These are phyloP conservation scores for Podarcis lilfordi DNA, from an alignment of 2,797 vertebrate species.

Conservation along the genomic window DNA sequence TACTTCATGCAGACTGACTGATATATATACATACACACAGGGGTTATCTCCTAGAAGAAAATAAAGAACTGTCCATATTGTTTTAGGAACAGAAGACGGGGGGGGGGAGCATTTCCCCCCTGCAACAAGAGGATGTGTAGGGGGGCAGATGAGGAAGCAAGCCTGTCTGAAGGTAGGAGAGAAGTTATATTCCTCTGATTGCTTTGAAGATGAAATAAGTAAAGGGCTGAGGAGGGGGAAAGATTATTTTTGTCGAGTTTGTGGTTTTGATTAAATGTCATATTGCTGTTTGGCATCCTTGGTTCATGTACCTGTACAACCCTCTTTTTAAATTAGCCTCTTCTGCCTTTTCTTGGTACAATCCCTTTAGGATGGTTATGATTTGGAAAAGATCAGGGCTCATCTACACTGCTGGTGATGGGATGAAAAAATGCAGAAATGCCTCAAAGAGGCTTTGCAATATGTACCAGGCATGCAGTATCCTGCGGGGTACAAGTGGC, in stretches of 20 bases:
- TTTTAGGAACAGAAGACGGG: constrained; percentile 58
- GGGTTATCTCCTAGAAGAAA: constrained; percentile 20
- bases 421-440: background rate
- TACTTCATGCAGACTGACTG: constrained; percentile 36
- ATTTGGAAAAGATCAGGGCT: background rate
- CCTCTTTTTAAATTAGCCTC: background rate
- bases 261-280: constrained; percentile 21
- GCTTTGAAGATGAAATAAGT: constrained; percentile 29
- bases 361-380: background rate
- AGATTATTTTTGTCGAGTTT: background rate
- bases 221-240: background rate
- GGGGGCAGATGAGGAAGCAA: constrained; percentile 65
- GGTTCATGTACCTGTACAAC: background rate
- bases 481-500: background rate
- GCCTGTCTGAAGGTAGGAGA: constrained; percentile 76
- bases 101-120: constrained; percentile 44
- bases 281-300: background rate
- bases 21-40: constrained; percentile 43
- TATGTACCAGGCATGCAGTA: background rate
- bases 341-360: background rate
- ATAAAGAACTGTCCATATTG: constrained; percentile 31
- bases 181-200: constrained; percentile 49
- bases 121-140: constrained; percentile 70
- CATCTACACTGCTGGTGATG: background rate
- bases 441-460: constrained; percentile 15